These are phyloP conservation scores for Xanthostigma xanthostigma DNA, from an alignment of 2,888 invertebrate species.

Conservation along the genomic window DNA sequence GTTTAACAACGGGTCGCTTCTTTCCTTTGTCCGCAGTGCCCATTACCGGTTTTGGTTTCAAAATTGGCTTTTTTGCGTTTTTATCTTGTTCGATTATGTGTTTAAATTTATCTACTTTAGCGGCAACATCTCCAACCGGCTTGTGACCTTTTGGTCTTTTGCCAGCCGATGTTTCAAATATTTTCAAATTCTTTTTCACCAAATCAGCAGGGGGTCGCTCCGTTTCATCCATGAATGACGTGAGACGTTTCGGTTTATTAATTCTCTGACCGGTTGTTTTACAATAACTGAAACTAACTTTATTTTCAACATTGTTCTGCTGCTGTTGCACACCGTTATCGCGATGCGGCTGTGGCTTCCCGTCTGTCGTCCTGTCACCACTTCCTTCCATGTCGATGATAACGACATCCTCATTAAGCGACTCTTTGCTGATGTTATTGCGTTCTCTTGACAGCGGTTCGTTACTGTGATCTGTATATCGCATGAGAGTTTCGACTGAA, in stretches of 20 bases:
- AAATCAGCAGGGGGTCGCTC: conserved; percentile 81
- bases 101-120: conserved; percentile 46
- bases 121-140: conserved; percentile 45
- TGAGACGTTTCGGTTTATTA: conserved; percentile 43
- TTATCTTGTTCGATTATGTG: conserved; percentile 43
- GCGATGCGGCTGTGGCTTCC: conserved; percentile 6
- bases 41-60: conserved; percentile 30
- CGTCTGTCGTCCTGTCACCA: conserved; percentile 13
- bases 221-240: conserved; percentile 49
- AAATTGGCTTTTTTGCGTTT: conserved; percentile 26
- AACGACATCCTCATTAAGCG: conserved; percentile 34
- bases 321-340: conserved; percentile 2
- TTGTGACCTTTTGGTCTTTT: conserved; percentile 33
- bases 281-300: not conserved
- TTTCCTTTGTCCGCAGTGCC: conserved; percentile 7
- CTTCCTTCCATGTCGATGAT: conserved; percentile 25
- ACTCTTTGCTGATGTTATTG: conserved; percentile 24
- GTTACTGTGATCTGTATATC: conserved; percentile 32
- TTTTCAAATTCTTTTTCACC: conserved; percentile 69
- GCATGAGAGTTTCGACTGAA: conserved; percentile 70
- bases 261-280: conserved; percentile 20
- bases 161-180: conserved; percentile 60
- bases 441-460: conserved; percentile 13
- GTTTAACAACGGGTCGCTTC: conserved; percentile 6
- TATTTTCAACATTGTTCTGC: not conserved